Conservation (phyloP, 30 jellyfish, hydroid and myxozoan species). For the Pseudorhiza aurosa region DNA sequence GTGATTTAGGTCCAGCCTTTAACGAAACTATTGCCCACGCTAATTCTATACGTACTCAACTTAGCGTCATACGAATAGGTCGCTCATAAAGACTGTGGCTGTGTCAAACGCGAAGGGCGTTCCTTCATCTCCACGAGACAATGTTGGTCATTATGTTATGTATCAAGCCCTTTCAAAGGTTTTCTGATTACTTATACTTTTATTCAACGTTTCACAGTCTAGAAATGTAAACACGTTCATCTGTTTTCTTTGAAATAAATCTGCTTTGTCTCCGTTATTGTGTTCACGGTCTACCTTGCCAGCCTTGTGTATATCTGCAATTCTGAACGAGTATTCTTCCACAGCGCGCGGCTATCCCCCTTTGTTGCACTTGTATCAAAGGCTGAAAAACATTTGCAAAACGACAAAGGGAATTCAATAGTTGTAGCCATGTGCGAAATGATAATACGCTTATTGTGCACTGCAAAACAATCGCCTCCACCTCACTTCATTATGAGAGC, state of each 20-base stretch:
- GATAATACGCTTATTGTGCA: not conserved
- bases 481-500: not conserved
- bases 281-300: not conserved
- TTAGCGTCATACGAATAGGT: slow-evolving; percentile 9
- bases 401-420: slow-evolving; percentile 2
- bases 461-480: not conserved
- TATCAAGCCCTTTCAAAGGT: slow-evolving; percentile 1
- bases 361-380: slow-evolving; percentile 13
- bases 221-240: slow-evolving; percentile 17
- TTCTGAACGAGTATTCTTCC: not conserved
- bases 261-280: slow-evolving; percentile 12
- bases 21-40: slow-evolving; percentile 11
- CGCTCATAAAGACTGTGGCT: not conserved
- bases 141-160: slow-evolving; percentile 4
- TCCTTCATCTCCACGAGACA: not conserved
- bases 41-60: not conserved
- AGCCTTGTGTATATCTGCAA: not conserved
- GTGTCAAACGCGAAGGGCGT: slow-evolving; percentile 31
- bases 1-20: slow-evolving; percentile 19
- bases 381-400: not conserved
- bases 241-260: slow-evolving; percentile 15
- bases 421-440: not conserved
- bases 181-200: slow-evolving; percentile 10
- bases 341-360: not conserved
- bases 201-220: slow-evolving; percentile 9